Evolutionary conservation across 2,888 invertebrate species (phyloP).

Genomic region (Drepanosiphum platanoidis): DNA sequence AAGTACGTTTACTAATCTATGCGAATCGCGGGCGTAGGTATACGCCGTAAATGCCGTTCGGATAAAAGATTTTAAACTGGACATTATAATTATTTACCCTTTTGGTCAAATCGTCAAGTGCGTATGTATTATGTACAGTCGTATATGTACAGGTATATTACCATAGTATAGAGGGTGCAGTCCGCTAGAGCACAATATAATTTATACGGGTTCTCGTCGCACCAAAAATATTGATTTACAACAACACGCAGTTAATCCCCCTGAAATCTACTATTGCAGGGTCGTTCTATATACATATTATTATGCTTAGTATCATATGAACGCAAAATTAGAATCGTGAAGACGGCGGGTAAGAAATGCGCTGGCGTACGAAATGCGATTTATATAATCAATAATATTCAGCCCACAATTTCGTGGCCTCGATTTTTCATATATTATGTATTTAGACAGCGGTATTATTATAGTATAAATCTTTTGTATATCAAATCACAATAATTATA

Average conservation of each 20-base stretch:
- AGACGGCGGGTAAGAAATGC: too few relatives aligned
- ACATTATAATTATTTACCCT: constrained; percentile 4
- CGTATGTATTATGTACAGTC: not conserved
- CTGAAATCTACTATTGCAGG: not conserved
- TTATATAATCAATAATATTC: too few relatives aligned
- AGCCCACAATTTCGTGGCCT: too few relatives aligned
- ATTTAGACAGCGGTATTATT: too few relatives aligned
- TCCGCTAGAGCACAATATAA: not conserved
- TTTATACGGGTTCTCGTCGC: not conserved
- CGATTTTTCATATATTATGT: too few relatives aligned
- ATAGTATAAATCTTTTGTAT: too few relatives aligned
- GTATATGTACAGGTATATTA: not conserved
- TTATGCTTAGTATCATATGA: too few relatives aligned
- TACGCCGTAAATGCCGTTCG: not conserved
- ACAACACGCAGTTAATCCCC: not conserved
- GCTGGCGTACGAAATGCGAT: too few relatives aligned
- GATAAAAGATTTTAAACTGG: not conserved
- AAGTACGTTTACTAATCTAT: too few relatives aligned
- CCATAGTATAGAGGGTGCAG: not conserved
- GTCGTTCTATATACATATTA: not conserved
- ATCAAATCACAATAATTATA: too few relatives aligned
- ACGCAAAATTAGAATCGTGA: too few relatives aligned
- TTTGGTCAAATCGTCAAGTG: not conserved
- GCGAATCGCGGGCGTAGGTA: not conserved
- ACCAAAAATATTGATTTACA: not conserved